Evolutionary conservation across 2,113 vertebrate genomes (phyloP).

Genomic region (Dicaeum eximium): DNA sequence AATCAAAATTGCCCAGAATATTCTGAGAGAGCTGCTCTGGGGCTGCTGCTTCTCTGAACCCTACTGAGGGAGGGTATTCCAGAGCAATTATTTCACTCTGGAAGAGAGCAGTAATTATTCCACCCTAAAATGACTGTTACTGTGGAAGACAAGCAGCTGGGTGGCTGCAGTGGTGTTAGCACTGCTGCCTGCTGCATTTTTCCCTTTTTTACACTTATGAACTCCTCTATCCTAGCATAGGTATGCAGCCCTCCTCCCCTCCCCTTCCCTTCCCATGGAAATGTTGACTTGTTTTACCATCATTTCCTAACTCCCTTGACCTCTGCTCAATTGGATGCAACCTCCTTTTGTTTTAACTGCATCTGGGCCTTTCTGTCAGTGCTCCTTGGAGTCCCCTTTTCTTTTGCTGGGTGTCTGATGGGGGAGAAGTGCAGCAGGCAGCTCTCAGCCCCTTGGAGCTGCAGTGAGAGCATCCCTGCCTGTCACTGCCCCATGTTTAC

Average conservation of each 20-base stretch:
- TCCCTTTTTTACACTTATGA: rapidly evolving
- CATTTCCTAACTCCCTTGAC: not conserved
- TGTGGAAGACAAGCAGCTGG: not conserved
- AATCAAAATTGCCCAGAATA: not conserved
- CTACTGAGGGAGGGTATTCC: not conserved
- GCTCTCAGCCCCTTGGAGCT: not conserved
- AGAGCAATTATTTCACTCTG: not conserved
- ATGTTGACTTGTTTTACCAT: not conserved
- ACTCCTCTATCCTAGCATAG: not conserved
- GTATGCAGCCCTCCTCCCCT: rapidly evolving
- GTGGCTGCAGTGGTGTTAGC: not conserved
- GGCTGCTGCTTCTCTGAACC: not conserved
- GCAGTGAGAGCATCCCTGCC: rapidly evolving
- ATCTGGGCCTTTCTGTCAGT: not conserved
- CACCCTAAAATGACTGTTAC: not conserved
- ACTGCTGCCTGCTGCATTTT: not conserved
- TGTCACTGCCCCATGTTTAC: not conserved
- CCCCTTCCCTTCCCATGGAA: not conserved
- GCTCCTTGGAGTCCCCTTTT: not conserved
- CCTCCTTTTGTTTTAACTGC: not conserved
- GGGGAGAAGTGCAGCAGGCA: not conserved
- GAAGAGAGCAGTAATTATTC: not conserved
- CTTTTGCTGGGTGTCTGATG: rapidly evolving
- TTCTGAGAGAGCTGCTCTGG: not conserved
- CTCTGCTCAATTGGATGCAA: not conserved